phyloP scores from a whole-genome alignment of 2,888 invertebrate genomes.

The Chloroclystis v-ata region DNA sequence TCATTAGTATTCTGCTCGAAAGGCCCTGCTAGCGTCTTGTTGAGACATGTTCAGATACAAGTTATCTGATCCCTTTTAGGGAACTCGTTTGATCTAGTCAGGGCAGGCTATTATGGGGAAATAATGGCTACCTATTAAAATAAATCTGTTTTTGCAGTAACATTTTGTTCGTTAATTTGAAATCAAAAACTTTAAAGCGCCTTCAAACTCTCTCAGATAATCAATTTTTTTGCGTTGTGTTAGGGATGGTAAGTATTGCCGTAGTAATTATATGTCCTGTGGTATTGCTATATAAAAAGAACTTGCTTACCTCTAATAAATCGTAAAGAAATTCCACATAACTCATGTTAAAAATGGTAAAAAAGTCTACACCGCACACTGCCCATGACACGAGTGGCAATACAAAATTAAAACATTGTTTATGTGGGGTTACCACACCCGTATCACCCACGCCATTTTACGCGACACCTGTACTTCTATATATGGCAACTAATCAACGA shows the following conservation, averaged over 20 bases:
- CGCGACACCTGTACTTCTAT: slow-evolving; percentile 28
- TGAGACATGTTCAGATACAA: slow-evolving; percentile 23
- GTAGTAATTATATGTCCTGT: neutral
- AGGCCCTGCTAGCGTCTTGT: slow-evolving; percentile 20
- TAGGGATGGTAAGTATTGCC: no score
- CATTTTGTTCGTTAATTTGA: no score
- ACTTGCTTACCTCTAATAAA: slow-evolving; percentile 55
- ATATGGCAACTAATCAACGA: slow-evolving; percentile 33
- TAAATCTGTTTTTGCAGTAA: slow-evolving; percentile 2
- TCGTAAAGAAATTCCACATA: slow-evolving; percentile 67
- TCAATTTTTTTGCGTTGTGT: no score
- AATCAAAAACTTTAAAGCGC: no score
- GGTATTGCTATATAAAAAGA: slow-evolving; percentile 3
- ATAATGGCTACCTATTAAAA: slow-evolving; percentile 7
- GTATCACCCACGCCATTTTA: slow-evolving; percentile 52
- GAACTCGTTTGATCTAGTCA: slow-evolving; percentile 16
- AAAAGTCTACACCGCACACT: slow-evolving; percentile 42
- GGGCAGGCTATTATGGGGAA: slow-evolving; percentile 3
- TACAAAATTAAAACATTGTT: slow-evolving; percentile 48
- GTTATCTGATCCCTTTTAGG: slow-evolving; percentile 22
- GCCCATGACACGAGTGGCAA: slow-evolving; percentile 49
- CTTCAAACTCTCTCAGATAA: no score
- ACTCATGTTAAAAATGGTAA: slow-evolving; percentile 43
- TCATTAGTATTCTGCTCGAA: slow-evolving; percentile 23
- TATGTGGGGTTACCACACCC: slow-evolving; percentile 58